These are phyloP conservation scores for Elgaria multicarinata DNA, from an alignment of 2,113 vertebrate genomes.

Conservation along the genomic window DNA sequence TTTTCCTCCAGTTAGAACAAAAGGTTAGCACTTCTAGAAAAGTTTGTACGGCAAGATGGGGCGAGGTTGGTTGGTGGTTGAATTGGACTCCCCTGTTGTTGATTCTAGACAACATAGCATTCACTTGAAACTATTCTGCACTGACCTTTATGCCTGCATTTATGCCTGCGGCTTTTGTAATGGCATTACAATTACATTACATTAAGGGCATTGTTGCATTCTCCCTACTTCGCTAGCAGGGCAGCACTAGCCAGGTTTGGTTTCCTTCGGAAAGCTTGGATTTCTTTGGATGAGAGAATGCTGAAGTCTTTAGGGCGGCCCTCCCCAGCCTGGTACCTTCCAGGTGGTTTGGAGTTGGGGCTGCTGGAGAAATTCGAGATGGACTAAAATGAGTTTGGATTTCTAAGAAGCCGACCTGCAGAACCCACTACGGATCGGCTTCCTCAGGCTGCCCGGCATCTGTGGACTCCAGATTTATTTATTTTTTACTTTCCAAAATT, in stretches of 20 bases:
- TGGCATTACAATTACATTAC: not conserved
- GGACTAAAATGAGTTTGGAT: too few relatives aligned
- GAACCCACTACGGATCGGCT: too few relatives aligned
- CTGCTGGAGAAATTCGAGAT: too few relatives aligned
- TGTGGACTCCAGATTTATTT: too few relatives aligned
- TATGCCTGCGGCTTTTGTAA: not conserved
- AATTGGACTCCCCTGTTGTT: not conserved
- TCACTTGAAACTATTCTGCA: not conserved
- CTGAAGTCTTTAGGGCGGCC: too few relatives aligned
- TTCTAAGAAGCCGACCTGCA: too few relatives aligned
- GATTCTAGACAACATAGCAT: not conserved
- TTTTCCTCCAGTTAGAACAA: conserved; percentile 41
- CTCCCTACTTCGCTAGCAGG: not conserved
- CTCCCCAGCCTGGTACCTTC: too few relatives aligned
- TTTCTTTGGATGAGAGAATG: too few relatives aligned
- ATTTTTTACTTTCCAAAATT: too few relatives aligned
- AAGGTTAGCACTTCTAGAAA: conserved; percentile 55
- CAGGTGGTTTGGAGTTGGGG: too few relatives aligned
- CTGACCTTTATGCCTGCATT: not conserved
- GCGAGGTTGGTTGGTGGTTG: not conserved
- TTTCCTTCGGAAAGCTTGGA: not conserved
- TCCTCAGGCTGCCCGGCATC: too few relatives aligned
- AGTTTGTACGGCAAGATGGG: conserved; percentile 30
- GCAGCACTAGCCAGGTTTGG: not conserved
- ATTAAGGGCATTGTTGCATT: not conserved